These are phyloP conservation scores for Indri indri DNA, from an alignment of 2,113 vertebrate species.

Conservation along the genomic window DNA sequence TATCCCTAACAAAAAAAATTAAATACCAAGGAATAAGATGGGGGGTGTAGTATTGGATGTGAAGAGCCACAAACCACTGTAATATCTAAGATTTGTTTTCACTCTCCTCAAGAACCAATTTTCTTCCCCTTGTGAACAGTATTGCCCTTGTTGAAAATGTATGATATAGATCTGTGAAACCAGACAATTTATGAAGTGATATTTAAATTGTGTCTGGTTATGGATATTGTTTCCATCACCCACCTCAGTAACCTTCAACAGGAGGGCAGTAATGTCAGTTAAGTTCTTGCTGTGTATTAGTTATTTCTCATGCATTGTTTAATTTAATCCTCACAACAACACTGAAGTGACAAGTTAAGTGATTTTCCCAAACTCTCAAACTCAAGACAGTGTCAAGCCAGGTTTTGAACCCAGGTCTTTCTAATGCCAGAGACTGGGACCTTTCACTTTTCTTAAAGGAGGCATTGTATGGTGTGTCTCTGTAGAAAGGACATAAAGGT, in stretches of 20 bases:
- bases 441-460: neutral
- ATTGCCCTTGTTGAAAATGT: neutral
- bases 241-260: neutral
- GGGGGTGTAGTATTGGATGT: neutral
- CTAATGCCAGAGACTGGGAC: neutral
- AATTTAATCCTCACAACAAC: neutral
- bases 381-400: neutral
- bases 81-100: neutral
- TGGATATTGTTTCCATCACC: neutral
- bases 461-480: neutral
- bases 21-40: neutral
- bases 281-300: neutral
- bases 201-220: neutral
- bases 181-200: neutral
- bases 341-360: neutral
- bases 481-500: neutral
- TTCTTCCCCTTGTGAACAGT: neutral
- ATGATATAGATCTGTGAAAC: slow-evolving; percentile 4
- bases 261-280: neutral
- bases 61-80: neutral
- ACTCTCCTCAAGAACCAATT: neutral
- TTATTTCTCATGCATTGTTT: neutral
- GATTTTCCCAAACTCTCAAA: neutral
- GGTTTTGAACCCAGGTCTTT: neutral
- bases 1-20: neutral